A percentile compares a stretch with the other conserved stretches of the same genome.
Conservation (phyloP, 2,888 invertebrate genomes). For the Leucoptera coffeella region DNA sequence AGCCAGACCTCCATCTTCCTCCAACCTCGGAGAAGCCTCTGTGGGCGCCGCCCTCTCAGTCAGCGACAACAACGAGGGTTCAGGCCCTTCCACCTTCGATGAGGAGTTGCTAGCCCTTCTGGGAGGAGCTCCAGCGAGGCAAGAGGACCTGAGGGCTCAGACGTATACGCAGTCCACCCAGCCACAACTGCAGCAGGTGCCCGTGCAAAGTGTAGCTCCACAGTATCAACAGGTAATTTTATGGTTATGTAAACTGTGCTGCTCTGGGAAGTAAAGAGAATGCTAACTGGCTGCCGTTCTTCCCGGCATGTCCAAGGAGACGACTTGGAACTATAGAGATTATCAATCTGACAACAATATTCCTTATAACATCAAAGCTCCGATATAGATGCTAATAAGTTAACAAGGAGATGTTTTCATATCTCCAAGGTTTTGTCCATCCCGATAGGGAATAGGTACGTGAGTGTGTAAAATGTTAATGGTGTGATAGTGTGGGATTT, state of each 20-base stretch:
- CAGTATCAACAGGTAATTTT: conserved; percentile 23
- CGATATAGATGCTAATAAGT: too few species aligned
- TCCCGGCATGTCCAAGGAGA: not conserved
- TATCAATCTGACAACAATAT: too few species aligned
- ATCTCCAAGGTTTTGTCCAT: too few species aligned
- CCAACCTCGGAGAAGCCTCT: conserved; percentile 39
- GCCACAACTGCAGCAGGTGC: conserved; percentile 10
- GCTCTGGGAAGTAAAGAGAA: not conserved
- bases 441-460: too few species aligned
- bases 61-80: conserved; percentile 23
- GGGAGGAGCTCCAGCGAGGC: conserved; percentile 18
- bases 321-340: too few species aligned
- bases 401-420: too few species aligned
- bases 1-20: conserved; percentile 29
- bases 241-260: not conserved
- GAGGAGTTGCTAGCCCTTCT: conserved; percentile 29
- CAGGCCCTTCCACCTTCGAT: conserved; percentile 17
- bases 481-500: too few species aligned
- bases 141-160: conserved; percentile 15
- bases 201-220: conserved; percentile 18
- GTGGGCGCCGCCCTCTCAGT: conserved; percentile 41
- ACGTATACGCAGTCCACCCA: not conserved
- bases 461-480: too few species aligned
- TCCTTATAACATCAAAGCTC: too few species aligned
- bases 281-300: not conserved